Conservation (phyloP, 2,888 invertebrate species). For the Volucella bombylans region DNA sequence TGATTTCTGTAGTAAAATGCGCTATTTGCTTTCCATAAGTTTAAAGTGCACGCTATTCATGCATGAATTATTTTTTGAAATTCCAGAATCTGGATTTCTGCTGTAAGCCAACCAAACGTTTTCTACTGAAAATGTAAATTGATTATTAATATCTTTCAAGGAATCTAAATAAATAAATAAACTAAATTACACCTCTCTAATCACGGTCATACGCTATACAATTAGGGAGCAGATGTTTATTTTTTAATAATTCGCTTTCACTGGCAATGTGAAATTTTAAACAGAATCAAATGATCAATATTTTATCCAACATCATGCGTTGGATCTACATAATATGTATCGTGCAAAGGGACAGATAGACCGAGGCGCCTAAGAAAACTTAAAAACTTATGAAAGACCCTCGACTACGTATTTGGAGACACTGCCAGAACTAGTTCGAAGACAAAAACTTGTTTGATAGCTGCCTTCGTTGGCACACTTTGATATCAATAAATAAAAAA, state of each 20-base stretch:
- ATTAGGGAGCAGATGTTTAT: background rate
- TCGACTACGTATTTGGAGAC: background rate
- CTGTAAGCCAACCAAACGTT: too few relatives aligned
- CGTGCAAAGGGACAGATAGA: background rate
- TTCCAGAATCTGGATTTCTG: too few relatives aligned
- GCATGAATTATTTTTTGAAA: too few relatives aligned
- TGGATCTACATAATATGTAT: too few relatives aligned
- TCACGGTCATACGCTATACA: background rate
- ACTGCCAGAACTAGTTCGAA: conserved; percentile 3
- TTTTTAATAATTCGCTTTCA: background rate
- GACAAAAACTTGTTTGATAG: conserved; percentile 20
- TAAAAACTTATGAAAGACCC: background rate
- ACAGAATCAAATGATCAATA: background rate
- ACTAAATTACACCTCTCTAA: too few relatives aligned
- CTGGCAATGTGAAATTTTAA: background rate
- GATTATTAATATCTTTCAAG: too few relatives aligned
- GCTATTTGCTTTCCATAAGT: too few relatives aligned
- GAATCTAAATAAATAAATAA: too few relatives aligned
- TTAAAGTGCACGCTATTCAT: too few relatives aligned
- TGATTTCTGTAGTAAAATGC: too few relatives aligned
- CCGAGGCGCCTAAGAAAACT: background rate
- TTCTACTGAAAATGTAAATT: too few relatives aligned
- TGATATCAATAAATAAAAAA: background rate
- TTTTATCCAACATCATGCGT: background rate
- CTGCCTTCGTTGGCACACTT: background rate